Evolutionary conservation across 2,797 vertebrate genomes (phyloP).

Genomic region (Paratrypauchen microcephalus): DNA sequence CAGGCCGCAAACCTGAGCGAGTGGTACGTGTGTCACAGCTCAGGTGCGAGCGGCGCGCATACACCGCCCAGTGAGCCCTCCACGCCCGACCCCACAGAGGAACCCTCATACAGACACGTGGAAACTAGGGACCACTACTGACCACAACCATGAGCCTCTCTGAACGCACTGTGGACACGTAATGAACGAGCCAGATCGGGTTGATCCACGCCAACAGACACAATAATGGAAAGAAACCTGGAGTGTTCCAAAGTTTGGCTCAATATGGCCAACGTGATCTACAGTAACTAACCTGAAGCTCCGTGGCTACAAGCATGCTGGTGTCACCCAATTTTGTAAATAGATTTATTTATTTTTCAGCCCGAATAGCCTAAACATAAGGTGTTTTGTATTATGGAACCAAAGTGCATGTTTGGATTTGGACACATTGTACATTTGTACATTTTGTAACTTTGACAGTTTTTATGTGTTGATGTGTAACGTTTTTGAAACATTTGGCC

Average conservation of each 20-base stretch:
- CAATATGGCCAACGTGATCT: slow-evolving; percentile 52
- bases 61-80: slow-evolving; percentile 77
- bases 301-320: slow-evolving; percentile 68
- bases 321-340: slow-evolving; percentile 75
- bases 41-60: slow-evolving; percentile 79
- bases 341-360: slow-evolving; percentile 81
- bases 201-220: slow-evolving; percentile 36
- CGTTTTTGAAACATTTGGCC: slow-evolving; percentile 72
- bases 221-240: slow-evolving; percentile 33
- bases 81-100: slow-evolving; percentile 77
- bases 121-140: slow-evolving; percentile 77
- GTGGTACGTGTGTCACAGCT: slow-evolving; percentile 96
- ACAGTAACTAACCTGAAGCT: slow-evolving; percentile 28
- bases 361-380: slow-evolving; percentile 43
- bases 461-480: slow-evolving; percentile 77
- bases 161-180: slow-evolving; percentile 38
- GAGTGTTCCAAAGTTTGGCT: slow-evolving; percentile 55
- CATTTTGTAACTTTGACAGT: slow-evolving; percentile 72
- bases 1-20: slow-evolving; percentile 91
- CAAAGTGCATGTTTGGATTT: slow-evolving; percentile 82
- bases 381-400: slow-evolving; percentile 80
- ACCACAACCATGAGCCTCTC: slow-evolving; percentile 18
- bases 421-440: slow-evolving; percentile 77
- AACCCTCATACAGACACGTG: slow-evolving; percentile 73
- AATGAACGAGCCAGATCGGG: slow-evolving; percentile 45